Evolutionary conservation across 92 coral and sea anemone species (phyloP).

Genomic region (Parazoanthus swiftii): DNA sequence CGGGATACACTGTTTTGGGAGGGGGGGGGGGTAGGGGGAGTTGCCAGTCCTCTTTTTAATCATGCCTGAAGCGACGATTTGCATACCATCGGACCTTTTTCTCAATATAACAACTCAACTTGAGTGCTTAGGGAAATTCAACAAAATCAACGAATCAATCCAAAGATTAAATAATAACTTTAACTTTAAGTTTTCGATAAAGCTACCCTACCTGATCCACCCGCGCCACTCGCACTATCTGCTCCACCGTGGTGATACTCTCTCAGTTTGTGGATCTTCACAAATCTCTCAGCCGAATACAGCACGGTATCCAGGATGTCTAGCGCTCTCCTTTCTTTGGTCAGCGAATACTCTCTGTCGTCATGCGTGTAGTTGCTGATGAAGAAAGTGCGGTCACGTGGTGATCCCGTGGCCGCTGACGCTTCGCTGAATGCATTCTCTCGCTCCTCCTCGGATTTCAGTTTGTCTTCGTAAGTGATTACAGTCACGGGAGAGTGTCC

Average conservation of each 20-base stretch:
- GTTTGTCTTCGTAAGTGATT: constrained; percentile 72
- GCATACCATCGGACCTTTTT: no score
- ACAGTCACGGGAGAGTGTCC: constrained; percentile 85
- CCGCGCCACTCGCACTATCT: not conserved
- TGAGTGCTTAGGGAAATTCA: no score
- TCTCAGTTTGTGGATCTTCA: constrained; percentile 67
- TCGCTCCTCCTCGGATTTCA: constrained; percentile 54
- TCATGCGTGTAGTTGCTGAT: constrained; percentile 68
- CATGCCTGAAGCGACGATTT: no score
- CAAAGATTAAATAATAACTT: no score
- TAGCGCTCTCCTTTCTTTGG: constrained; percentile 60
- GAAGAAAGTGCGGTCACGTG: constrained; percentile 72
- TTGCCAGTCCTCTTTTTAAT: no score
- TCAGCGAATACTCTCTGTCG: constrained; percentile 36
- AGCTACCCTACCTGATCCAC: not conserved
- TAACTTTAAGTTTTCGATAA: not conserved
- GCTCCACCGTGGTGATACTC: constrained; percentile 50
- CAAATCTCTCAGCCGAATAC: constrained; percentile 73
- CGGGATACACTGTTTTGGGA: no score
- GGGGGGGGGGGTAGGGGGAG: no score
- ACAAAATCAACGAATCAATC: no score
- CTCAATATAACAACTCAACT: no score
- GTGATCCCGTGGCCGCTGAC: constrained; percentile 72
- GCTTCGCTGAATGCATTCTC: constrained; percentile 63
- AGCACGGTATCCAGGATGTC: constrained; percentile 67